Conservation (phyloP, 2,888 invertebrate genomes). For the Ochropleura leucogaster region DNA sequence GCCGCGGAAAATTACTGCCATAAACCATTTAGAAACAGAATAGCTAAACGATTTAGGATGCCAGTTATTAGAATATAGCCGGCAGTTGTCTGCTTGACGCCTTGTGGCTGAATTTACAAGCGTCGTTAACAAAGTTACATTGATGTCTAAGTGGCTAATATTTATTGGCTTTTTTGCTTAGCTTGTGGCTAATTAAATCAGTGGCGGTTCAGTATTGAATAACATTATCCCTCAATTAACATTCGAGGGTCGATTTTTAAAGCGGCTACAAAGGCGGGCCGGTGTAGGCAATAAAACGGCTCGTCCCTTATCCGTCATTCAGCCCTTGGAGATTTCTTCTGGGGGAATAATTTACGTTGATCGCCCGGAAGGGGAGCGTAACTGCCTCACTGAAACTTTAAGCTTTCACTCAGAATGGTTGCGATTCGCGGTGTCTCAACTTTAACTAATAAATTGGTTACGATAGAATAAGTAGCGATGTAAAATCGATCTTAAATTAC, state of each 20-base stretch:
- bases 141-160: conserved; percentile 60
- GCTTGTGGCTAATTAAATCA: conserved; percentile 81
- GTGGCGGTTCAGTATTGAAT: conserved; percentile 83
- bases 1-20: conserved; percentile 85
- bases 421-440: conserved; percentile 87
- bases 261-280: conserved; percentile 82
- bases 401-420: conserved; percentile 88
- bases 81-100: conserved; percentile 68
- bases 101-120: conserved; percentile 53
- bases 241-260: conserved; percentile 87
- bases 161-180: conserved; percentile 71
- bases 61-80: conserved; percentile 79
- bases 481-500: conserved; percentile 75
- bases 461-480: conserved; percentile 80
- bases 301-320: conserved; percentile 90
- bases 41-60: conserved; percentile 82
- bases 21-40: conserved; percentile 85
- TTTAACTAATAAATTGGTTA: conserved; percentile 87
- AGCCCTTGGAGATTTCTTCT: conserved; percentile 90
- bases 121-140: conserved; percentile 56
- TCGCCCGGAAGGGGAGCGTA: conserved; percentile 89
- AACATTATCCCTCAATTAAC: conserved; percentile 88
- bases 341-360: conserved; percentile 90
- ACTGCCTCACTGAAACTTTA: conserved; percentile 90
- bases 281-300: conserved; percentile 88